Evolutionary conservation across 2,113 vertebrate species (phyloP).

Genomic region (Onychostruthus taczanowskii): DNA sequence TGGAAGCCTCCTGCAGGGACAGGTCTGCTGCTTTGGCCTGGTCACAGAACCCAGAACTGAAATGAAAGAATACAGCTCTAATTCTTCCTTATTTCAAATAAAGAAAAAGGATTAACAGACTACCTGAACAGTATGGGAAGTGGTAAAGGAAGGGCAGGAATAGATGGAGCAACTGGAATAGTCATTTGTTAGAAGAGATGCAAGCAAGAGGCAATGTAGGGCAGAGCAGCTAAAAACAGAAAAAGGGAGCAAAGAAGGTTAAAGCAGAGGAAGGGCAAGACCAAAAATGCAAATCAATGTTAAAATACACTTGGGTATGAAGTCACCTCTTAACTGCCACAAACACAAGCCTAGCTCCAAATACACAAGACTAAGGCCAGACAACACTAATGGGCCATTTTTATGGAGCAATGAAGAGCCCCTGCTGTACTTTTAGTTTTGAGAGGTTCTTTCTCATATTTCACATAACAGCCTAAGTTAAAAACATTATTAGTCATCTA

Average conservation of each 20-base stretch:
- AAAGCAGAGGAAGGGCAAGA: conserved; percentile 16
- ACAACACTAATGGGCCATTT: background rate
- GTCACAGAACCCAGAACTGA: background rate
- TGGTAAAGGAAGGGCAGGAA: background rate
- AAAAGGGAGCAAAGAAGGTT: conserved; percentile 34
- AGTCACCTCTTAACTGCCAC: background rate
- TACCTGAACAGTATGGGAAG: background rate
- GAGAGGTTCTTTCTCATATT: background rate
- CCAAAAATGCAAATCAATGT: background rate
- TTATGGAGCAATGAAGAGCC: background rate
- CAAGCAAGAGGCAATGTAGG: conserved; percentile 22
- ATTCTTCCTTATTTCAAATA: background rate
- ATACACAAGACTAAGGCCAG: background rate
- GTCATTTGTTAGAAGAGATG: background rate
- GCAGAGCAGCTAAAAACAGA: conserved; percentile 21
- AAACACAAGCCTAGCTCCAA: background rate
- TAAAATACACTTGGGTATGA: background rate
- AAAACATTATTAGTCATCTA: background rate
- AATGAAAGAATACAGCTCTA: background rate
- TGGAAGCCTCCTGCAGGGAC: background rate
- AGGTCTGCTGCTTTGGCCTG: background rate
- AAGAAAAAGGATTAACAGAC: background rate
- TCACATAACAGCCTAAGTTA: background rate
- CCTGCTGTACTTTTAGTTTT: background rate
- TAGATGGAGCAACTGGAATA: background rate